Evolutionary conservation across 2,113 vertebrate genomes (phyloP), one percentile per base, ranked within the genome.

Genomic region (Aptenodytes patagonicus): DNA sequence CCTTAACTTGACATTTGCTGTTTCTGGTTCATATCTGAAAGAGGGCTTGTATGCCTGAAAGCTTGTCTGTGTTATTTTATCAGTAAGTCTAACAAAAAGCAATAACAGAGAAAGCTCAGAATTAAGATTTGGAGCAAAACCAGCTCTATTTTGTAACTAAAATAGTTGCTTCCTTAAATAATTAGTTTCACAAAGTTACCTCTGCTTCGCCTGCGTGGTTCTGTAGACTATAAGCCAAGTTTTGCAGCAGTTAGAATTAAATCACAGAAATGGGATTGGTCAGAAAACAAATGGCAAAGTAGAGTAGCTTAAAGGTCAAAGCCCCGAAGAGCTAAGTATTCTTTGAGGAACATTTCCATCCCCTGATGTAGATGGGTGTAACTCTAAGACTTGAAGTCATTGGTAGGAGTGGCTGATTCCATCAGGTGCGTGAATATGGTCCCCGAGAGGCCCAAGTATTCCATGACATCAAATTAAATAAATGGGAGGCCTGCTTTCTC

Each of bases 281-380:
- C 89, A 95, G 61, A 94, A 95, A 91, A 94, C 44, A 95, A 76
- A 89, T 82, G 7, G 75, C 69, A n/a, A 73, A 94, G 25, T 22
- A 65, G 36, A 72, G 19, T 46, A 92, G 36, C 57, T 87, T 89
- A 95, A 96, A 95, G 83, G 86, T 78, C 93, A 92, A 87, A 89
- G 51, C 40, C 72, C 77, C 34, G 49, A 89, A 76, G 61, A 93
- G 28, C 66, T 71, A 75, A 79, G 44, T n/a, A 72, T 84, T 87
- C 65, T 91, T 64, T 82, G 57, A 92, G 69, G 81, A 97, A 87
- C 58, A 61, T 91, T 95, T 87, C 77, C 77, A 94, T 84, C 31
- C 65, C 28, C 90, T 94, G 71, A 72, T 49, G 88, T 61, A 93
- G 49, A 75, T 69, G 96, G 92, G 89, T 96, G 95, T 95, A 94